A percentile compares a stretch with the other conserved stretches of the same genome.
phyloP scores from a whole-genome alignment of 2,888 invertebrate species.

The Synergus gifuensis region DNA sequence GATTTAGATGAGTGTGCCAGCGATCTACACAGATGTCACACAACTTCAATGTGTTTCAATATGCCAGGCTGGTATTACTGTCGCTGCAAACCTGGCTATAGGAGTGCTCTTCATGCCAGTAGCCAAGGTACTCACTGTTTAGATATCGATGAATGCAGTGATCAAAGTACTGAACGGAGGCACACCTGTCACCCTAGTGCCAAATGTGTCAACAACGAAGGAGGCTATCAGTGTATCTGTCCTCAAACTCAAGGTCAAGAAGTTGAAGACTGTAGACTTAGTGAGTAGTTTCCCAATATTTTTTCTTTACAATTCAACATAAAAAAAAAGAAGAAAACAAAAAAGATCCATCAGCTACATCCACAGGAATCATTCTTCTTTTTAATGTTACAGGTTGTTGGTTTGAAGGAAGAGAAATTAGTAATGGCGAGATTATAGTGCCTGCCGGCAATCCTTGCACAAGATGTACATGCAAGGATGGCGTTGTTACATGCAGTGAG shows the following conservation, averaged over 20 bases:
- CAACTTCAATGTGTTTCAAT: slow-evolving; percentile 89
- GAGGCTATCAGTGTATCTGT: slow-evolving; percentile 89
- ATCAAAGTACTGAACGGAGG: slow-evolving; percentile 79
- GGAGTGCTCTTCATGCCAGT: slow-evolving; percentile 80
- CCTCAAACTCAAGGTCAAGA: slow-evolving; percentile 71
- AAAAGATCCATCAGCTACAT: no score
- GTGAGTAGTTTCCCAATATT: slow-evolving; percentile 75
- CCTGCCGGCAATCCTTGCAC: slow-evolving; percentile 78
- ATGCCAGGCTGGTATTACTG: slow-evolving; percentile 95
- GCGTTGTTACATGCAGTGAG: slow-evolving; percentile 84
- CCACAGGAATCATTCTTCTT: background rate
- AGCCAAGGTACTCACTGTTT: slow-evolving; percentile 82
- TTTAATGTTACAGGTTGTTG: slow-evolving; percentile 82
- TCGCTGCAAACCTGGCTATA: slow-evolving; percentile 89
- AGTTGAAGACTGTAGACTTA: slow-evolving; percentile 81
- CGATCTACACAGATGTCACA: slow-evolving; percentile 85
- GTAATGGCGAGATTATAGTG: slow-evolving; percentile 80
- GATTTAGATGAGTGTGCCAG: slow-evolving; percentile 92
- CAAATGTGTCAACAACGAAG: slow-evolving; percentile 88
- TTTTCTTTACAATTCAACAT: background rate
- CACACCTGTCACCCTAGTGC: slow-evolving; percentile 90
- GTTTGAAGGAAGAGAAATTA: slow-evolving; percentile 83
- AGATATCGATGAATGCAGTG: slow-evolving; percentile 91
- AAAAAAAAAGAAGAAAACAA: no score
- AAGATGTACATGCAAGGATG: slow-evolving; percentile 79